Evolutionary conservation across 2,888 invertebrate genomes (phyloP).

Genomic region (Folsomia manolachei): DNA sequence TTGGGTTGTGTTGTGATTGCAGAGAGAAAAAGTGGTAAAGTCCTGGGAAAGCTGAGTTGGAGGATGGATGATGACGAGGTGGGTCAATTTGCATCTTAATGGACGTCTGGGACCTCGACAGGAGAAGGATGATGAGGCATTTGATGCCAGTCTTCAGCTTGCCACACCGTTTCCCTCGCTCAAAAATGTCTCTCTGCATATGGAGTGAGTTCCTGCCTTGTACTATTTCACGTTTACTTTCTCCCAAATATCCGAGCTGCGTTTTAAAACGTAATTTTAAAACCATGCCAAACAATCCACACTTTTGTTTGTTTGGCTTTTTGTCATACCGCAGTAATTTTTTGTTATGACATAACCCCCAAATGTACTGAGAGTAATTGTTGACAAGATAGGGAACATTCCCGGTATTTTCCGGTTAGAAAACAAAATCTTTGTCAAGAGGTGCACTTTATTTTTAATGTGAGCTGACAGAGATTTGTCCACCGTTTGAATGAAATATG

Average conservation of each 20-base stretch:
- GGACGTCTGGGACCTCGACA: slow-evolving; percentile 45
- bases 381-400: no score
- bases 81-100: slow-evolving; percentile 49
- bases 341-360: no score
- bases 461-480: neutral
- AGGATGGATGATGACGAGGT: slow-evolving; percentile 31
- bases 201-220: neutral
- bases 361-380: no score
- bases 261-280: no score
- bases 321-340: no score
- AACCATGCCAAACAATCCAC: no score
- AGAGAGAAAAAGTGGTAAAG: slow-evolving; percentile 17
- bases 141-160: slow-evolving; percentile 44
- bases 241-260: no score
- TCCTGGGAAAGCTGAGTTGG: slow-evolving; percentile 16
- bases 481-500: neutral
- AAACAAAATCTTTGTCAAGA: no score
- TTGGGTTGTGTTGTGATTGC: slow-evolving; percentile 5
- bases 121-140: slow-evolving; percentile 28
- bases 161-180: slow-evolving; percentile 62
- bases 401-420: no score
- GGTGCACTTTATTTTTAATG: neutral
- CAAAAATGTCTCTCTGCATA: slow-evolving; percentile 57
- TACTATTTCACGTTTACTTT: neutral
- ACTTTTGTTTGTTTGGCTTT: no score